Base-by-base conservation (phyloP, 2,113 vertebrate genomes). In the Microcebus jonahi region DNA sequence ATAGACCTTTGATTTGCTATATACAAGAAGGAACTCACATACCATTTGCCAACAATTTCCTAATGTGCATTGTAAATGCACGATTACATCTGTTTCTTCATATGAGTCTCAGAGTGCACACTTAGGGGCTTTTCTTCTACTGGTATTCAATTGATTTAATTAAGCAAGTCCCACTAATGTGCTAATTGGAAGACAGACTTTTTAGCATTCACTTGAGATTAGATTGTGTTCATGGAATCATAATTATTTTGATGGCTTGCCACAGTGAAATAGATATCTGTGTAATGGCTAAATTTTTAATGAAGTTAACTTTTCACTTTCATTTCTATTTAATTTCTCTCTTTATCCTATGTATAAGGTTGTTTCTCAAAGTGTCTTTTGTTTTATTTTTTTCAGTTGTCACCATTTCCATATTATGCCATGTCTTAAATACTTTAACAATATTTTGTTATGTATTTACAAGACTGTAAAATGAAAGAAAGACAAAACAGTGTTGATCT, bases 231-330 rank as follows among this genome's bases (percentile, higher is more conserved):
- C 87, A 88, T 0, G 2, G 96, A 87, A 94, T 95, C 70, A 81
- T 96, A 97, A 97, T 97, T 96, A 97, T 97, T 95, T 95, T 97
- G 95, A 97, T 97, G 95, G 80, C 84, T 93, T 97, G 75, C 90
- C 84, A 84, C 76, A 95, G 80, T 93, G 87, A 87, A 92, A 59
- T 96, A 97, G 57, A 97, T 90, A 95, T 95, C 96, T 94, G 53
- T 95, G 70, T 94, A 91, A 18, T 21, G 68, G 81, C 55, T 95
- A 80, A 91, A 97, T 80, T 95, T 97, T 90, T 96, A 96, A 92
- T 95, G 39, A 93, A 83, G 67, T 91, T 94, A 95, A 97, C 86
- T 91, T 97, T 88, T 96, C 8, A 88, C 61, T 90, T 87, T 93
- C 21, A 92, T 82, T 97, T 50, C 21, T 61, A 8, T 65, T 48